Evolutionary conservation across 2,797 vertebrate genomes (phyloP).

Genomic region (Oreochromis grahami): DNA sequence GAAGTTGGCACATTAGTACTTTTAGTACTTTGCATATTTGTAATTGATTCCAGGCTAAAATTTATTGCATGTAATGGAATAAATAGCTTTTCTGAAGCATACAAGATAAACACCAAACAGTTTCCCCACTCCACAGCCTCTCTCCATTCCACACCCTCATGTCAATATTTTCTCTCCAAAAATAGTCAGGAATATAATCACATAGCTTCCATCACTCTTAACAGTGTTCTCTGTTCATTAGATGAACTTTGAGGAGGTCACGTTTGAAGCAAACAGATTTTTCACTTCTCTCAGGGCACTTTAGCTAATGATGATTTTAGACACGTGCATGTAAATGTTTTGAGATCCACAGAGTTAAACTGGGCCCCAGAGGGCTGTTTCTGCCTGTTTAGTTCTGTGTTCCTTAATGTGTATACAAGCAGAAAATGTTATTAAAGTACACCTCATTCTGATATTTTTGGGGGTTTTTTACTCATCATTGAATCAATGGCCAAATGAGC

Average conservation of each 20-base stretch:
- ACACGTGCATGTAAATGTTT: neutral
- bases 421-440: neutral
- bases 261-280: slow-evolving; percentile 10
- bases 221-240: neutral
- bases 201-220: neutral
- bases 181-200: neutral
- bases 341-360: neutral
- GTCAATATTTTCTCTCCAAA: slow-evolving; percentile 19
- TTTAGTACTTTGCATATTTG: neutral
- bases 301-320: neutral
- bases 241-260: neutral
- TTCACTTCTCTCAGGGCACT: neutral
- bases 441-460: neutral
- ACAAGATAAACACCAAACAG: neutral
- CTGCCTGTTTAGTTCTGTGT: neutral
- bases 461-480: fast-evolving
- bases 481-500: neutral
- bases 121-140: neutral
- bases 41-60: neutral
- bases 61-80: neutral
- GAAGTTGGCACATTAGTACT: neutral
- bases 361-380: neutral
- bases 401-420: neutral
- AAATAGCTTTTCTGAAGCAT: neutral
- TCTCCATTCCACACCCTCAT: neutral